Conservation (phyloP, 2,113 vertebrate species). For the rat (Rattus norvegicus) region GRCr8 NC_086037.1:53596501-53597000, state of each 20-base stretch:
- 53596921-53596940: background rate
- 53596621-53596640: conserved; percentile 71
- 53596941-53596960: background rate
- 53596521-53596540: background rate
- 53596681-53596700: conserved; percentile 54
- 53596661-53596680: conserved; percentile 80
- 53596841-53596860: background rate
- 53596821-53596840: background rate
- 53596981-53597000: background rate
- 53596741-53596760: conserved; percentile 81
- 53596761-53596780: conserved; percentile 76
- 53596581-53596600: conserved; percentile 66
- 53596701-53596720: conserved; percentile 77
- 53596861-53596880: background rate
- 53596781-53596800: background rate
- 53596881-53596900: accelerated
- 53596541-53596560: background rate
- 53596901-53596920: background rate
- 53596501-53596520: background rate
- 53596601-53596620: conserved; percentile 71
- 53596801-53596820: conserved; percentile 18
- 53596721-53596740: conserved; percentile 82
- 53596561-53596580: background rate
- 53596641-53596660: conserved; percentile 73
- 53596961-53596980: background rate